Base-by-base conservation (phyloP, 53 echinoderm and acorn worm genomes). In the Actinopyga echinites region DNA sequence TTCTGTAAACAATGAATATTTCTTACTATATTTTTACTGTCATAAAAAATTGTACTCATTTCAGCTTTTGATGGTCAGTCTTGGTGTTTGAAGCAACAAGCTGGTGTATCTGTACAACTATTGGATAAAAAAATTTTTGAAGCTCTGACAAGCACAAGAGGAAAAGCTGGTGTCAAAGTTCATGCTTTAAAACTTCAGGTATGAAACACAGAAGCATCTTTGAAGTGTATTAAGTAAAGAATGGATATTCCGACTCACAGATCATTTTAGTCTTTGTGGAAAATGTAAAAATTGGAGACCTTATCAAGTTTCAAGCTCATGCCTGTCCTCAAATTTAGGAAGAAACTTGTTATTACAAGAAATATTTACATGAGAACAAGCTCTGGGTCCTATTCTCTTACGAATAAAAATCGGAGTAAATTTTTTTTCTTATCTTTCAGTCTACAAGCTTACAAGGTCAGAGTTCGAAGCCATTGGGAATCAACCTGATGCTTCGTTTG, bases 81-180 rank as follows among this genome's bases (percentile, higher is more conserved):
- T 2, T 95, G 95, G 95, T 44, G 64, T 10, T 77, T 93, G 15
- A 85, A 82, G 30, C 73, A 89, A 34, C 91, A 89, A 33, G 31
- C 87, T 60, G 95, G 91, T 4, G 85, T 88, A 69, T 91, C 91
- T 57, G 86, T 88, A 19, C 89, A 91, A 33, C 67, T 88, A 1
- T 82, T 95, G 25, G 91, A 95, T 53, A 91, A 86, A 30, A 82
- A 75, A 36, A 91, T 93, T 8, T 92, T 83, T 69, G 89, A 93
- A 32, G 95, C 93, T 5, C 42, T 95, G 43, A 84, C 74, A n/a
- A 84, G 86, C 74, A 83, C 85, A 29, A 82, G 93, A 42, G 95
- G 95, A 30, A 93, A 87, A 79, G 35, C 89, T n/a, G 95, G 95
- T 19, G 80, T 95, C 10, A 77, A 87, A 85, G 86, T 91, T 79